Conservation (phyloP, 2,113 vertebrate species). For the Aspidoscelis tigris region DNA sequence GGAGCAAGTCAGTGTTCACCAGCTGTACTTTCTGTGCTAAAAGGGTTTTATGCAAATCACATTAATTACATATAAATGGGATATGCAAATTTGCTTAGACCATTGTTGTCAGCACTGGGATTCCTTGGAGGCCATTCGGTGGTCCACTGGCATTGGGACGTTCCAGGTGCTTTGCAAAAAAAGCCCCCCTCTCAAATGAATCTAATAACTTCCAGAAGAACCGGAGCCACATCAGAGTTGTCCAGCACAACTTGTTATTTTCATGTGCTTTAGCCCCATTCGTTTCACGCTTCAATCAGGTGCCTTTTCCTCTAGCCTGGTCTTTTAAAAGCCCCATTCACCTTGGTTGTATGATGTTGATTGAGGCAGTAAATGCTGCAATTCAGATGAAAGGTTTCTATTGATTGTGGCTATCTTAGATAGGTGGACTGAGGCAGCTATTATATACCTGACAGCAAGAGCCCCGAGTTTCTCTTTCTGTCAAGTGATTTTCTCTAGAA, state of each 20-base stretch:
- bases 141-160: not conserved
- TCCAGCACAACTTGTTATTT: not conserved
- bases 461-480: not conserved
- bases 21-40: slow-evolving; percentile 4
- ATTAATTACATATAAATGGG: slow-evolving; percentile 19
- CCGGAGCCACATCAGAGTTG: not conserved
- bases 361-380: not conserved
- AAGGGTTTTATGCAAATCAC: slow-evolving; percentile 30
- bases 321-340: not conserved
- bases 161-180: slow-evolving; percentile 12
- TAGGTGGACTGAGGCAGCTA: not conserved
- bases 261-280: not conserved
- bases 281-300: not conserved
- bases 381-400: not conserved
- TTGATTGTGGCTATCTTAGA: not conserved
- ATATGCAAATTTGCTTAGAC: not conserved
- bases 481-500: rapidly evolving
- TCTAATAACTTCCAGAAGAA: not conserved
- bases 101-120: not conserved
- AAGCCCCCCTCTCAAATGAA: not conserved
- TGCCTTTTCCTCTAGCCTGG: not conserved
- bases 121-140: not conserved
- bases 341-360: not conserved
- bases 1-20: not conserved
- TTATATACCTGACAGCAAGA: not conserved